These are phyloP conservation scores for Myrmecophaga tridactyla DNA, from an alignment of 2,113 vertebrate genomes.

Conservation along the genomic window DNA sequence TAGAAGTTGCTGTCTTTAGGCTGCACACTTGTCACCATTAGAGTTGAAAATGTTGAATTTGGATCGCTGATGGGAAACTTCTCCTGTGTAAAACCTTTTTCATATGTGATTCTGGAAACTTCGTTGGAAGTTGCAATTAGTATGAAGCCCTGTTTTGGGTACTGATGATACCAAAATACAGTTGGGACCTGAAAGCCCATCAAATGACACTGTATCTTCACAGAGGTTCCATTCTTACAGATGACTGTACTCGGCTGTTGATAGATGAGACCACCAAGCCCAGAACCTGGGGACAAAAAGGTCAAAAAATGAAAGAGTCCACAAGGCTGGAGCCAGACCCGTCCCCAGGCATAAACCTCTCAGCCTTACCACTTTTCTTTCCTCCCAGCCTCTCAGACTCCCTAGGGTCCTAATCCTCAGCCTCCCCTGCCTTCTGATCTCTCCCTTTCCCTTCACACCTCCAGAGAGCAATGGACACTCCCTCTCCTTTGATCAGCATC, in stretches of 20 bases:
- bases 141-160: neutral
- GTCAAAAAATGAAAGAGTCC: neutral
- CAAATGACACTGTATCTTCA: neutral
- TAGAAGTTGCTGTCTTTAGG: conserved; percentile 48
- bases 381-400: neutral
- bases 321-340: neutral
- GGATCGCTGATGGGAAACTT: conserved; percentile 17
- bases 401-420: too few species aligned
- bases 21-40: neutral
- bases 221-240: neutral
- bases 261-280: neutral
- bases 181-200: rapidly evolving
- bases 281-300: neutral
- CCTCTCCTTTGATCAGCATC: too few species aligned
- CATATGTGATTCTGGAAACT: rapidly evolving
- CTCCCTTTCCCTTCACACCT: too few species aligned
- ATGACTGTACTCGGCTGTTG: conserved; percentile 2
- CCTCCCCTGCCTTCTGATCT: too few species aligned
- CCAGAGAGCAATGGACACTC: rapidly evolving
- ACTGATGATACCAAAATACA: conserved; percentile 62
- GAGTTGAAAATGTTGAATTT: rapidly evolving
- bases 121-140: neutral
- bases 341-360: too few species aligned
- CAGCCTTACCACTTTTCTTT: rapidly evolving
- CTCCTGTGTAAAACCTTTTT: rapidly evolving